Evolutionary conservation across 2,888 invertebrate species (phyloP), one percentile per base, ranked within the genome.

Genomic region (Prosapia bicincta): DNA sequence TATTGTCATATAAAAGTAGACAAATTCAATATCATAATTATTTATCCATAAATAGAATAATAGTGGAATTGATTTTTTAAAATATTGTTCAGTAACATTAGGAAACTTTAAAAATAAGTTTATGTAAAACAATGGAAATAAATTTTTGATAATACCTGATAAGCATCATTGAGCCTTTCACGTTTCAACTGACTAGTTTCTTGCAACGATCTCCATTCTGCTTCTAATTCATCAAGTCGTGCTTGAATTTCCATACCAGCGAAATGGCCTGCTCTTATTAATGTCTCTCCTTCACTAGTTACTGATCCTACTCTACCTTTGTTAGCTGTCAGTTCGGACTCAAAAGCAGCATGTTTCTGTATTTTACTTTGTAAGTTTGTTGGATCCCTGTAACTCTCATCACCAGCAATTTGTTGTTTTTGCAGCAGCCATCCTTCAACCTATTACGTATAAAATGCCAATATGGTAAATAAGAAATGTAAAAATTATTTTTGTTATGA

Each of bases 301-400:
- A 98, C 94, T 54, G 92, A 91, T 77, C 93, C 93, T 0, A 98
- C 92, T 65, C 97, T 88, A 1, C 92, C 92, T 80, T 95, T 92
- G 85, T 97, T 98, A 24, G 97, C 96, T 9, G 92, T 89, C 28
- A 99, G 86, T 85, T 99, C 99, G 0, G 97, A 94, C 83, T 99
- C 98, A 84, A 99, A 99, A 0, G 97, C 97, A 0, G 93, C 90
- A 83, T 99, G 99, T 84, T 97, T 96, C 84, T 98, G 97, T 28
- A 97, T 94, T 86, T 98, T 98, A 82, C 94, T 94, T 83, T 97
- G 96, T n/a, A 99, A 88, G 85, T 99, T 99, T n/a, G 94, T 95
- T 0, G 96, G 92, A 82, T 99, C 99, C 74, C 96, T 88, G 85
- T 97, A 99, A 82, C 92, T 96, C 83, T 97, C 98, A 83, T 99